Evolutionary conservation across 2,797 vertebrate genomes (phyloP).

Genomic region (Sebastolobus altivelis): DNA sequence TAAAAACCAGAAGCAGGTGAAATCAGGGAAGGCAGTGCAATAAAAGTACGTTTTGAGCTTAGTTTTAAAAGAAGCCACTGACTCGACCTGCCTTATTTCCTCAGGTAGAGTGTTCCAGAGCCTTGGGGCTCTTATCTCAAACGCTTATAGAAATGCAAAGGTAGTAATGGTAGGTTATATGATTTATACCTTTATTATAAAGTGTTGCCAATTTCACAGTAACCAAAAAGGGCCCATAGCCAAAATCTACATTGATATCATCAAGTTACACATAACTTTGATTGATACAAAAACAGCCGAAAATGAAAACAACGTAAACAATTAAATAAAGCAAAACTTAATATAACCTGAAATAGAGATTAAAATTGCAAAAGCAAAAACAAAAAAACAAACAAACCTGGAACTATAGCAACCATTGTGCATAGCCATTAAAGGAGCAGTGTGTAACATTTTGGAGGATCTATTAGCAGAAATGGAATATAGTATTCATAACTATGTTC

Average conservation of each 20-base stretch:
- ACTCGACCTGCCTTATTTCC: too few species aligned
- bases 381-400: too few species aligned
- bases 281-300: neutral
- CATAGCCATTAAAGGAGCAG: too few species aligned
- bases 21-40: too few species aligned
- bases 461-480: too few species aligned
- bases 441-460: too few species aligned
- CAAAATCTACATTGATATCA: neutral
- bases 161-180: neutral
- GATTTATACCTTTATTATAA: neutral
- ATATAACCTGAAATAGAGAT: neutral
- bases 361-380: neutral
- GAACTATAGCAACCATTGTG: too few species aligned
- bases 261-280: neutral
- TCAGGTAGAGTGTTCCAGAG: too few species aligned
- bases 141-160: neutral
- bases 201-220: neutral
- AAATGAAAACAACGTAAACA: neutral
- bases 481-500: too few species aligned
- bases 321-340: neutral
- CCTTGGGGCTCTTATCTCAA: neutral
- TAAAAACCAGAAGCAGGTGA: too few species aligned
- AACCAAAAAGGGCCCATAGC: neutral
- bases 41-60: too few species aligned
- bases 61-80: too few species aligned